Evolutionary conservation across 2,113 vertebrate genomes (phyloP), one percentile per base, ranked within the genome.

Genomic region (Aphelocoma coerulescens): DNA sequence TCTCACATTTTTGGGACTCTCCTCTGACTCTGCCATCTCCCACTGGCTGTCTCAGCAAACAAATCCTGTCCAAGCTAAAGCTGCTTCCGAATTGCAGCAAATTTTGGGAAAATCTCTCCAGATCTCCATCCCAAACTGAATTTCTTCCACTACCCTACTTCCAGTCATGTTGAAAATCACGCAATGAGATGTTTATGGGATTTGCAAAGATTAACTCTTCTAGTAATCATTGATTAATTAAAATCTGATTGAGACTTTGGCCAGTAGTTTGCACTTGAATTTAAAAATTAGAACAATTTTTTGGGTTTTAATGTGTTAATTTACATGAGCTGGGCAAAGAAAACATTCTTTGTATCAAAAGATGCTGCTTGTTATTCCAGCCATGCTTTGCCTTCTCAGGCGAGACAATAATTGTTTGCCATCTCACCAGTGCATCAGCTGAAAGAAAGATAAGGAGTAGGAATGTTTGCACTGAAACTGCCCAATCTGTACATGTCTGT

Each of bases 331-430:
- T 28, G 52, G 48, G 73, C 63, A 41, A 71, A 77, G 77, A 75
- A 69, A 76, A 61, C 1, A 2, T 52, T 67, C 65, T 57, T 89
- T 75, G 32, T 81, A 23, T 61, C 23, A 32, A 35, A 91, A 93
- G 72, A 86, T 89, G 61, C 89, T 95, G 61, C 61, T 95, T 91
- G 65, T 74, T 91, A 74, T 83, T 95, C 92, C 19, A 26, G 33
- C 79, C 79, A 23, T 28, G 73, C 58, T 63, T 78, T 87, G 57
- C 65, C 73, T 88, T 84, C 86, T 92, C 79, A 41, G 81, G 73
- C 27, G 1, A 94, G 89, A 49, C 85, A 44, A 41, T 84, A 71
- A 68, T 95, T 86, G 55, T 87, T 86, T 93, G 68, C 72, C 46
- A 37, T 95, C 83, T 91, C 39, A 2, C 72, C 91, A 68, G 1